Evolutionary conservation across 2,113 vertebrate species (phyloP), one percentile per base, ranked within the genome.

Genomic region (Cheirogaleus medius): DNA sequence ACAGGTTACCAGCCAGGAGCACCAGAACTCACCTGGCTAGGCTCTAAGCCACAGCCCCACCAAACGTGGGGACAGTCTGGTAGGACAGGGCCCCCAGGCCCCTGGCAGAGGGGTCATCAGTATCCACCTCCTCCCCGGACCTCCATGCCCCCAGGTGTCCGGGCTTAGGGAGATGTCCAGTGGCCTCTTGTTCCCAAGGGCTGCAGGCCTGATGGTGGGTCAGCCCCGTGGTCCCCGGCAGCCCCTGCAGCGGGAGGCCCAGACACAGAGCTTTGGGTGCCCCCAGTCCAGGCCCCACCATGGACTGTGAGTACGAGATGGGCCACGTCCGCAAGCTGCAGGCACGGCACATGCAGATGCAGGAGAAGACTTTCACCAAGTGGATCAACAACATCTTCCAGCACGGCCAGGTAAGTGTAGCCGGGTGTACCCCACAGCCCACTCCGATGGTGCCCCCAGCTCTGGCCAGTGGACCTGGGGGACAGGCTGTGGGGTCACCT

Each of bases 331-430:
- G 98, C 74, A 99, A 99, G 98, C 99, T 99, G 97, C 99, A 99
- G 98, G 99, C 99, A 87, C 99, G 99, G 98, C 99, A 99, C 91
- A 99, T 98, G 98, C 92, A 81, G 8, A 99, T 99, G 97, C 99
- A 99, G 98, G 99, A 99, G 98, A 99, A 99, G 97, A 99, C 99
- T 63, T 99, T 99, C 98, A 99, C 99, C 96, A 99, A 99, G 76
- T 99, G 99, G 99, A 99, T 99, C 98, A 99, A 99, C 98, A 99
- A 99, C 0, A 47, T 99, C 97, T 99, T 99, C 98, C 90, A 90
- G 91, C 99, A 98, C 39, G 98, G 98, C 94, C 91, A 97, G 98
- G 99, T 99, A 98, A 91, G 98, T 97, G 63, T 0, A 23, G 77
- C 25, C 3, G 74, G 52, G 56, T 14, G 10, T 49, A 0, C 94